Evolutionary conservation across 2,113 vertebrate species (phyloP), one percentile per base, ranked within the genome.

Genomic region (Megalops atlanticus): DNA sequence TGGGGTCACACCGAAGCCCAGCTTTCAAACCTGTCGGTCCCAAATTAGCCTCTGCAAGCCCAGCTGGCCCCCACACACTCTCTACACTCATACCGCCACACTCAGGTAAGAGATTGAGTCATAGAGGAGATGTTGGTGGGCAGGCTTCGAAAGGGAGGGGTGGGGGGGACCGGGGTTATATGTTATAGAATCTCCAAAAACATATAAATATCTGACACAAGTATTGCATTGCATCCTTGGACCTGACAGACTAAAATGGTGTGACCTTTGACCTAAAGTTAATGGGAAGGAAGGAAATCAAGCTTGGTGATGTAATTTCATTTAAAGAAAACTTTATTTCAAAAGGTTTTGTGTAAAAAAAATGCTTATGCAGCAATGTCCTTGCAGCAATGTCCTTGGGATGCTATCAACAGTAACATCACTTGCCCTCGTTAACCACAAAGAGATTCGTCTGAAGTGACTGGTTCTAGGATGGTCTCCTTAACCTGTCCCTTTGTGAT

Each of bases 1-100:
- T 91, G 1, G 81, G 74, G 11, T 85, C 92, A n/a, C 92, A 93
- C 82, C 93, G 94, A 71, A 77, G 88, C 0, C 86, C 89, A 0
- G 70, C 88, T 43, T 96, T 95, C 77, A 96, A 95, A 39, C 77
- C 95, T 0, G 79, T 93, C 0, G 83, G 85, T 0, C 85, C 93
- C 0, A 96, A 92, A 85, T 74, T 92, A 0, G 87, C 90, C n/a
- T 88, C 92, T 2, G 85, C 86, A 12, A 81, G 74, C 79, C 87
- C 90, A 68, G 89, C 2, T 74, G 87, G 85, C 18, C 80, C 0
- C 6, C 87, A 86, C 33, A 74, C 85, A n/a, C 92, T 93, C 81
- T 45, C 83, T 0, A 81, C 91, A 0, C 91, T 94, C 76, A 89
- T 92, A 90, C 87, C 92, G 0, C 90, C 89, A 7, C 92, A 93